Percentiles rank a stretch among this genome's conserved stretches.
Conservation (phyloP, 2,113 vertebrate genomes). For the Columba janthina region DNA sequence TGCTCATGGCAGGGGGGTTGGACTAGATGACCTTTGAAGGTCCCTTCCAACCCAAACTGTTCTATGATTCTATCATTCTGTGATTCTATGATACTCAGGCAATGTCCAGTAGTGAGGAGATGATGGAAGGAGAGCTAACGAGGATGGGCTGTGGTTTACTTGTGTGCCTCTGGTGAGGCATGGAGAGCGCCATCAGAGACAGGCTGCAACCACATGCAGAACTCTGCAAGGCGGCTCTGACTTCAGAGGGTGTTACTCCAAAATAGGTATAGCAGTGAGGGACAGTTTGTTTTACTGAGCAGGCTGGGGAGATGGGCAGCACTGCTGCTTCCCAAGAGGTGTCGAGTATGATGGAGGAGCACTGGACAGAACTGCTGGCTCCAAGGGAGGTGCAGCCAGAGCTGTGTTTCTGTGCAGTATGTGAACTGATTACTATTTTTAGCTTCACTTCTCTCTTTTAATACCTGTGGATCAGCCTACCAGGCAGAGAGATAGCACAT, state of each 20-base stretch:
- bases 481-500: not conserved
- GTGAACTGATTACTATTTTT: not conserved
- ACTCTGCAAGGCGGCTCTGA: not conserved
- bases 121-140: not conserved
- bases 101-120: not conserved
- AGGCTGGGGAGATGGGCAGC: not conserved
- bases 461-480: not conserved
- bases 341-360: not conserved
- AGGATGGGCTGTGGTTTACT: not conserved
- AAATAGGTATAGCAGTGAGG: not conserved
- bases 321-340: not conserved
- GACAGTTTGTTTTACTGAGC: fast-evolving
- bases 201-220: not conserved
- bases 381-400: not conserved
- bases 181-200: not conserved
- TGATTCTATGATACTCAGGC: too few species aligned
- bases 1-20: too few species aligned
- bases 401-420: not conserved
- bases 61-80: too few species aligned
- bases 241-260: not conserved
- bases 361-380: not conserved
- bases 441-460: not conserved
- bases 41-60: too few species aligned
- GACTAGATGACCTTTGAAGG: too few species aligned
- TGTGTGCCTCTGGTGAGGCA: not conserved